Conservation (phyloP, 2,888 invertebrate genomes). For the Helicoverpa assulta region DNA sequence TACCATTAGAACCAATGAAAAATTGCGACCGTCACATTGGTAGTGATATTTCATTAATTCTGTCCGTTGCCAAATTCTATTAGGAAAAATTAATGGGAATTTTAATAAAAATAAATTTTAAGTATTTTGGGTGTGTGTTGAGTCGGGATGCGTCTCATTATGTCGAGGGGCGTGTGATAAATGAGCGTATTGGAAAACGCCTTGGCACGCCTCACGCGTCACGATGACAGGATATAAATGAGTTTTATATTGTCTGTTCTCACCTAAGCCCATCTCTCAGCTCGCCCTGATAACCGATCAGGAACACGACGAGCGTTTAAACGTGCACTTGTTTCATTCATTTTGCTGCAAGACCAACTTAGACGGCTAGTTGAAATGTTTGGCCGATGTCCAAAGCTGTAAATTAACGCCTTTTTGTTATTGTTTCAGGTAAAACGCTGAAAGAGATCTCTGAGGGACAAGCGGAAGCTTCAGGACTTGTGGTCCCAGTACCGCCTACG, state of each 20-base stretch:
- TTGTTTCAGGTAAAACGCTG: slow-evolving; percentile 89
- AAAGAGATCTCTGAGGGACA: slow-evolving; percentile 79
- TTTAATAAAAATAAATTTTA: slow-evolving; percentile 82
- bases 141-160: slow-evolving; percentile 87
- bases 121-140: slow-evolving; percentile 80
- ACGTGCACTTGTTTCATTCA: slow-evolving; percentile 85
- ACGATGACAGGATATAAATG: slow-evolving; percentile 88
- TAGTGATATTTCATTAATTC: slow-evolving; percentile 62
- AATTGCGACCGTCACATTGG: slow-evolving; percentile 43
- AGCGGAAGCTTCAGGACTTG: slow-evolving; percentile 75
- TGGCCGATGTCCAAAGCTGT: slow-evolving; percentile 85
- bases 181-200: slow-evolving; percentile 88
- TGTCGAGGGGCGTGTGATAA: slow-evolving; percentile 86
- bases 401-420: slow-evolving; percentile 86
- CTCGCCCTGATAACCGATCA: slow-evolving; percentile 81
- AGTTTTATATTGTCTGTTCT: slow-evolving; percentile 88
- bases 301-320: slow-evolving; percentile 76
- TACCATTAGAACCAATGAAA: slow-evolving; percentile 47
- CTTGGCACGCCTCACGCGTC: slow-evolving; percentile 86
- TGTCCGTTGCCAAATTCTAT: slow-evolving; percentile 68
- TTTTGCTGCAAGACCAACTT: slow-evolving; percentile 85
- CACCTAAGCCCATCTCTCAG: slow-evolving; percentile 86
- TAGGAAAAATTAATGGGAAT: slow-evolving; percentile 72
- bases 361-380: slow-evolving; percentile 88
- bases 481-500: slow-evolving; percentile 60